phyloP scores from a whole-genome alignment of 2,113 vertebrate species.

The Callipepla squamata region DNA sequence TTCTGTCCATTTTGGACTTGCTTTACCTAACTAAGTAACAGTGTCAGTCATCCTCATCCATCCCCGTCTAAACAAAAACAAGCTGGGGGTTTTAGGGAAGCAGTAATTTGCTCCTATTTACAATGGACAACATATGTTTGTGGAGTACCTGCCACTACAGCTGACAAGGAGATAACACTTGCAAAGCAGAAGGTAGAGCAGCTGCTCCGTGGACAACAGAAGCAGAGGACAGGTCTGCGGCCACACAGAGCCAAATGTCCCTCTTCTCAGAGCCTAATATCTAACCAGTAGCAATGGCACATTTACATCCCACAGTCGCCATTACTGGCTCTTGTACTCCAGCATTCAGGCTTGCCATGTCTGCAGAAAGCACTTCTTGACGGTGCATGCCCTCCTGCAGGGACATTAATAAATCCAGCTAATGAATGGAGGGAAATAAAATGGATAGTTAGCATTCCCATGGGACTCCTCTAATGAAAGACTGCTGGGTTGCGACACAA shows the following conservation, averaged over 20 bases:
- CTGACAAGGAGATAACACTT: neutral
- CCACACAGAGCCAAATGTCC: neutral
- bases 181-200: conserved; percentile 44
- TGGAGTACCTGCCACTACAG: conserved; percentile 11
- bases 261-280: neutral
- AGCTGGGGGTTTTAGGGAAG: neutral
- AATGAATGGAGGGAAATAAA: neutral
- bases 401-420: neutral
- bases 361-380: neutral
- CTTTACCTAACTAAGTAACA: neutral
- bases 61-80: neutral
- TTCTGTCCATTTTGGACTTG: neutral
- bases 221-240: neutral
- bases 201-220: conserved; percentile 1
- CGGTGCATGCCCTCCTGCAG: neutral
- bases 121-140: neutral
- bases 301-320: neutral
- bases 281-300: neutral
- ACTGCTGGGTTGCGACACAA: neutral
- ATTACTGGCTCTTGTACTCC: neutral
- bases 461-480: neutral
- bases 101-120: neutral
- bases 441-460: neutral
- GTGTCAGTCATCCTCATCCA: neutral
- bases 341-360: neutral